These are phyloP conservation scores for Ammospiza nelsoni DNA, from an alignment of 2,113 vertebrate species.

Conservation along the genomic window DNA sequence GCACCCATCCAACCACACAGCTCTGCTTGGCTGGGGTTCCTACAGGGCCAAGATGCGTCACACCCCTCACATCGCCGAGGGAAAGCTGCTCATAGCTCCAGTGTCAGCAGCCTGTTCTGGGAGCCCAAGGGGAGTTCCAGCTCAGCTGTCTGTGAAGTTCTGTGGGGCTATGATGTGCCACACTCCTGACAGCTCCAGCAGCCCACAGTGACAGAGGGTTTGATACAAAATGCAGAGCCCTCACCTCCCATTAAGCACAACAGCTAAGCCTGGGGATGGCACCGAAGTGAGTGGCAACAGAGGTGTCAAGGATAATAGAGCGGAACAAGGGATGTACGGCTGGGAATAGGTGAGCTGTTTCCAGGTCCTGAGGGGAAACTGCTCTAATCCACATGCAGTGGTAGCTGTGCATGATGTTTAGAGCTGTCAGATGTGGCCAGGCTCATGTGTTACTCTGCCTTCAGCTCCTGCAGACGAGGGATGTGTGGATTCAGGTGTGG, in stretches of 20 bases:
- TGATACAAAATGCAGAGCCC: constrained; percentile 55
- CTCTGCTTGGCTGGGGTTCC: background rate
- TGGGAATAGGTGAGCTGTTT: constrained; percentile 26
- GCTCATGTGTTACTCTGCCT: background rate
- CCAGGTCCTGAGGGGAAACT: background rate
- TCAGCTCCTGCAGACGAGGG: background rate
- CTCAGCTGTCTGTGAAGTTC: constrained; percentile 53
- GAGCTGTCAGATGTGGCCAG: background rate
- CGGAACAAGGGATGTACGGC: background rate
- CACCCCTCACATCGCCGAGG: fast-evolving
- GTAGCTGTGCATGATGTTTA: background rate
- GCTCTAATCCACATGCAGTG: background rate
- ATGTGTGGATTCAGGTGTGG: background rate
- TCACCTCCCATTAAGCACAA: constrained; percentile 56
- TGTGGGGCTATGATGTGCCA: constrained; percentile 1
- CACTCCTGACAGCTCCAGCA: constrained; percentile 48
- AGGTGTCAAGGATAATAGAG: constrained; percentile 46
- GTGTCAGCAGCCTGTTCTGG: constrained; percentile 21
- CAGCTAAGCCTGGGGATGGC: background rate
- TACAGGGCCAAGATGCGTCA: background rate
- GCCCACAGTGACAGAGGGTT: constrained; percentile 46
- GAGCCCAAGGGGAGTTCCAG: constrained; percentile 10
- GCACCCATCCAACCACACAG: background rate
- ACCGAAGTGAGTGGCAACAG: background rate
- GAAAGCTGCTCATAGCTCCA: background rate